Evolutionary conservation across 2,888 invertebrate genomes (phyloP), one percentile per base, ranked within the genome.

Genomic region (Bellardia pandia): DNA sequence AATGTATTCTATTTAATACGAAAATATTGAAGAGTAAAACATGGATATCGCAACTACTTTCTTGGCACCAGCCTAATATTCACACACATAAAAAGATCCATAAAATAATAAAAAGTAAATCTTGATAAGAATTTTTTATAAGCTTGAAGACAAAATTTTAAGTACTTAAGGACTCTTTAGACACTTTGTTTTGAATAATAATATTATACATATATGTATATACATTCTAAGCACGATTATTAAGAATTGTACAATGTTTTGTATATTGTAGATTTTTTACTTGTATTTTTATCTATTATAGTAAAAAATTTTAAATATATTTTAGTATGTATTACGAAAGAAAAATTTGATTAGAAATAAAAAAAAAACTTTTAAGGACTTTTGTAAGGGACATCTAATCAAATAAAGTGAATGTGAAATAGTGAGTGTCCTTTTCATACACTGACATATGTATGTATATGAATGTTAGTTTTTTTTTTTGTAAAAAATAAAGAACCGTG

Each of bases 91-190:
- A 42, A 58, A 75, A 58, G 5, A 9, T 62, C 91, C 92, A 91
- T 92, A 92, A 91, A 92, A 92, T 92, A 93, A 93, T 93, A 93
- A 45, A 93, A 93, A 91, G 90, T 91, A 92, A 93, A 92, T 93
- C 93, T 93, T 93, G 93, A 92, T 92, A 90, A 91, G 91, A 92
- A 91, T 92, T 93, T 93, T 92, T 93, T 92, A 92, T 93, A 91
- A 91, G 91, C 90, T 89, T 80, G 53, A 77, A 83, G 84, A 78
- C 58, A 78, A 60, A 37, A 71, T 69, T 79, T 60, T 62, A 58
- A 69, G 60, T 69, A 53, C 75, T 78, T 85, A 71, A 40, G 42
- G 37, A 74, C 53, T 80, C 45, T 7, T 53, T 79, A 68, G 71
- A 64, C 37, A 80, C 42, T 58, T 7, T 60, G 14, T 62, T 16